Percentiles rank a stretch among this genome's conserved stretches.
These are phyloP conservation scores for Parapsyche elsis DNA, from an alignment of 1,140 invertebrate genomes.

Conservation along the genomic window DNA sequence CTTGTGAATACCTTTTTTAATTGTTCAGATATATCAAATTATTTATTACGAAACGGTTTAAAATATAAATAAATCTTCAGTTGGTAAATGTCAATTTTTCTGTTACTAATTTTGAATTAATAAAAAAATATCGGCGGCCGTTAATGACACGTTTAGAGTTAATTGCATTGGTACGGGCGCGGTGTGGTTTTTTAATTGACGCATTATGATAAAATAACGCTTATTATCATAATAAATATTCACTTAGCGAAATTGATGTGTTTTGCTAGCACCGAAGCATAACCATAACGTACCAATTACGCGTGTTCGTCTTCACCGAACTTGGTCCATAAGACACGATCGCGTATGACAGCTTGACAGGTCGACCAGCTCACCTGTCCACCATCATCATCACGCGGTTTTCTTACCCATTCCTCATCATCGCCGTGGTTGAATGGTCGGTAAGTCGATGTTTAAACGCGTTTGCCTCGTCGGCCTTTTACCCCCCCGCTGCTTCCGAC, in stretches of 20 bases:
- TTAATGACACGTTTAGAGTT: too few relatives aligned
- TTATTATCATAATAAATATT: too few relatives aligned
- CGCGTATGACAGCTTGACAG: constrained; percentile 5
- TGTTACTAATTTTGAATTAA: too few relatives aligned
- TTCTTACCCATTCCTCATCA: neutral
- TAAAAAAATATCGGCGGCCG: too few relatives aligned
- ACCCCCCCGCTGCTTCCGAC: constrained; percentile 3
- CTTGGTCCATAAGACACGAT: neutral
- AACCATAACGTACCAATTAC: neutral
- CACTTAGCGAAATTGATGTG: too few relatives aligned
- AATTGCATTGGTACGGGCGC: too few relatives aligned
- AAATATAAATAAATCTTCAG: too few relatives aligned
- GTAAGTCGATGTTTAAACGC: neutral
- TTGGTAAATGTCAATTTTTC: too few relatives aligned
- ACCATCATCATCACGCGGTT: constrained; percentile 23
- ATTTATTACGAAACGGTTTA: neutral
- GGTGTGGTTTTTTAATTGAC: too few relatives aligned
- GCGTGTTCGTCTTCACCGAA: neutral
- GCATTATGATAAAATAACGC: too few relatives aligned
- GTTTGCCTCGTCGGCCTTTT: neutral
- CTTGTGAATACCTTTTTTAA: constrained; percentile 7
- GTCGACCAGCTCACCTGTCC: constrained; percentile 10
- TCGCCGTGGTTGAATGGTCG: neutral
- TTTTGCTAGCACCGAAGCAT: too few relatives aligned
- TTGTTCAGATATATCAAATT: constrained; percentile 4